These are phyloP conservation scores for Medauroidea extradentata DNA, from an alignment of 1,140 invertebrate species.

Conservation along the genomic window DNA sequence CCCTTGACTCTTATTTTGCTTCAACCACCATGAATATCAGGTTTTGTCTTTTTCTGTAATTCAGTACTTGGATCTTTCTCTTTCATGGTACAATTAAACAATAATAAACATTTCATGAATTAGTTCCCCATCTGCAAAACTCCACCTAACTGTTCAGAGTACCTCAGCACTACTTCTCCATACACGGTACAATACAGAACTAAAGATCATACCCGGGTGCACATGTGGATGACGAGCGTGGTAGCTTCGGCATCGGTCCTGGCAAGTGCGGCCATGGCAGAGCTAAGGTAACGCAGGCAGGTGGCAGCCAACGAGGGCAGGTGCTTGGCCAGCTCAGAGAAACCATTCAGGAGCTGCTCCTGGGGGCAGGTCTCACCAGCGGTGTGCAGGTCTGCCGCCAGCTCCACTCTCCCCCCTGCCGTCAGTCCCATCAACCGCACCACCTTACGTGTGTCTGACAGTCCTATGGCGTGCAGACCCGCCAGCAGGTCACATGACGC, in stretches of 20 bases:
- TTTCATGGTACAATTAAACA: too few species aligned
- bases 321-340: slow-evolving; percentile 12
- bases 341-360: background rate
- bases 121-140: too few species aligned
- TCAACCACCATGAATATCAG: too few species aligned
- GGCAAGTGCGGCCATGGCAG: slow-evolving; percentile 53
- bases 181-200: too few species aligned
- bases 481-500: slow-evolving; percentile 47
- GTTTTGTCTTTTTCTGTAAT: too few species aligned
- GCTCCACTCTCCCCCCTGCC: slow-evolving; percentile 51
- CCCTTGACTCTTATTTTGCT: too few species aligned
- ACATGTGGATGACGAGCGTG: slow-evolving; percentile 54
- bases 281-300: slow-evolving; percentile 50
- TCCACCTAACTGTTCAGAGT: too few species aligned
- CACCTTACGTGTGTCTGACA: slow-evolving; percentile 55
- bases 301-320: slow-evolving; percentile 36
- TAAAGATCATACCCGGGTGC: slow-evolving; percentile 56
- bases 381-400: slow-evolving; percentile 12
- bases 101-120: too few species aligned
- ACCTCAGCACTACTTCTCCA: too few species aligned
- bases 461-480: slow-evolving; percentile 53
- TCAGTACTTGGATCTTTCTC: too few species aligned
- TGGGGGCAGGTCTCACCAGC: background rate
- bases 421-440: slow-evolving; percentile 60
- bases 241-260: slow-evolving; percentile 51